Percentiles rank a stretch among this genome's conserved stretches.
These are phyloP conservation scores for Pygoscelis antarcticus DNA, from an alignment of 2,113 vertebrate genomes.

Conservation along the genomic window DNA sequence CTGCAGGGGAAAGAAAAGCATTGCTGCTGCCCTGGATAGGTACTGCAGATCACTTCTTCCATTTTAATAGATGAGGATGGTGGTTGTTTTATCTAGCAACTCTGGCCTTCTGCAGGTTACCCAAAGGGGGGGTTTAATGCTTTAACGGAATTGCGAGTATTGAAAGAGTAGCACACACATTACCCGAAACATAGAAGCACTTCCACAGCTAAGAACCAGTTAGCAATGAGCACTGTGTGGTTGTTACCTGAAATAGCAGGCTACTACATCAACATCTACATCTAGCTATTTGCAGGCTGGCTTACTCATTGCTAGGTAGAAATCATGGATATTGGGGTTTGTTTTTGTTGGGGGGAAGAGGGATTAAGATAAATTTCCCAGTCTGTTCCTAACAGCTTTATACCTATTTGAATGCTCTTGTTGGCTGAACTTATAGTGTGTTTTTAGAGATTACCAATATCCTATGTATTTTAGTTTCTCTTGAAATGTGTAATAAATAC, in stretches of 20 bases:
- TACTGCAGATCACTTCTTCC: neutral
- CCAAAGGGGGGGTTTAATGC: neutral
- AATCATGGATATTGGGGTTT: neutral
- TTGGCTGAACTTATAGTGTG: neutral
- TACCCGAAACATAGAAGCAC: neutral
- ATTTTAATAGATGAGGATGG: neutral
- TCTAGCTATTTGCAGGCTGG: neutral
- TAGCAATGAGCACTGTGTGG: neutral
- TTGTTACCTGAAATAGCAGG: neutral
- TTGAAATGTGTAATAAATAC: conserved; percentile 18
- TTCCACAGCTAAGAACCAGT: neutral
- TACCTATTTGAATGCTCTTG: neutral
- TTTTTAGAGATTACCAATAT: neutral
- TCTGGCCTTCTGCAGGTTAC: neutral
- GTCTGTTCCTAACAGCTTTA: neutral
- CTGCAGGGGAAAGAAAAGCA: neutral
- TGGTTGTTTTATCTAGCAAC: neutral
- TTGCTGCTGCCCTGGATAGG: neutral
- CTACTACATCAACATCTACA: neutral
- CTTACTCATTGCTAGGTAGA: neutral
- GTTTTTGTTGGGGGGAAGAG: neutral
- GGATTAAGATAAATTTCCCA: neutral
- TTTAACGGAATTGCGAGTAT: neutral
- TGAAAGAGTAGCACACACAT: neutral
- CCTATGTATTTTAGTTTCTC: neutral